Percentiles rank a stretch among this genome's conserved stretches.
Conservation (phyloP, 1,140 invertebrate genomes). For the Zaprionus vittiger region DNA sequence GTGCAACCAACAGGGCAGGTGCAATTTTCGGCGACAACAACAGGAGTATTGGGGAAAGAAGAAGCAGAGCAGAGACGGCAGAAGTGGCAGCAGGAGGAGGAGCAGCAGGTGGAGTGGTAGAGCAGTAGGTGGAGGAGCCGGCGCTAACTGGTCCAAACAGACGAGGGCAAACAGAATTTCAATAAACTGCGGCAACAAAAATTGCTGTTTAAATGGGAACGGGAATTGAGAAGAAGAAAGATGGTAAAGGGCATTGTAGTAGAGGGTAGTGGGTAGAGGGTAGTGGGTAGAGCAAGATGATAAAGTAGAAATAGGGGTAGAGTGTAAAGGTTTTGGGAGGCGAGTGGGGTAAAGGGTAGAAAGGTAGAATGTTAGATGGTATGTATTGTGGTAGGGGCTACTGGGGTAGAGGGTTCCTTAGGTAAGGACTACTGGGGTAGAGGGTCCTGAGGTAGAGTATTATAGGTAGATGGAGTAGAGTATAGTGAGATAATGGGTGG, state of each 20-base stretch:
- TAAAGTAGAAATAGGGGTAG: too few species aligned
- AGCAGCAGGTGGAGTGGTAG: neutral
- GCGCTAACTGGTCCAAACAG: constrained; percentile 63
- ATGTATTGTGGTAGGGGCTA: too few species aligned
- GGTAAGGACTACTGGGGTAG: too few species aligned
- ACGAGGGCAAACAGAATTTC: constrained; percentile 53
- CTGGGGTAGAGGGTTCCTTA: too few species aligned
- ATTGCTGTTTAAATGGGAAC: constrained; percentile 15
- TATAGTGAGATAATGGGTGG: too few species aligned
- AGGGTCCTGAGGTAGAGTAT: too few species aligned
- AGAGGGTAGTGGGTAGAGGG: neutral
- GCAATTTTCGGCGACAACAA: constrained; percentile 58
- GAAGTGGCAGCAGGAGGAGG: neutral
- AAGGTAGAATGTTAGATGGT: too few species aligned
- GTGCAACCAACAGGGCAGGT: constrained; percentile 69
- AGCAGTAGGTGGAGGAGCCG: constrained; percentile 13
- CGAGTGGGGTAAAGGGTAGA: too few species aligned
- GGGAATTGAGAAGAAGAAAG: neutral
- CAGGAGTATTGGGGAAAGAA: neutral
- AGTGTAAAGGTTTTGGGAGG: too few species aligned
- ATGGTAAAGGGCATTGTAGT: too few species aligned
- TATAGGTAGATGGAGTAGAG: too few species aligned
- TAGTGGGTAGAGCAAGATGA: too few species aligned
- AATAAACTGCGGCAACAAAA: constrained; percentile 41
- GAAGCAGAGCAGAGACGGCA: neutral